These are phyloP conservation scores for Dorcus hopei DNA, from an alignment of 2,888 invertebrate species.

Conservation along the genomic window DNA sequence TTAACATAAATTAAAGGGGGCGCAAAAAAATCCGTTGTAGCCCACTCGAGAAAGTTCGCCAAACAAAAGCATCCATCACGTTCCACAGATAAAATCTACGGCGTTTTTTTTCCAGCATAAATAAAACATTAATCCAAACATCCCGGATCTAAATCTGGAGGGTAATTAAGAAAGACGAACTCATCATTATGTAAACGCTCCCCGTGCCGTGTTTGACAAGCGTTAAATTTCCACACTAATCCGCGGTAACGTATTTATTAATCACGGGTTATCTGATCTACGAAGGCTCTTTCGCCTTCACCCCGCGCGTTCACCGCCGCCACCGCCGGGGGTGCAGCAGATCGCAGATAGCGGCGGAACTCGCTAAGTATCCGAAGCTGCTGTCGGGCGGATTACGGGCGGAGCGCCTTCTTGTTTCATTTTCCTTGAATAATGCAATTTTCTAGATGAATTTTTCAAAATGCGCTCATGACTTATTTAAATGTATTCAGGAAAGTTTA, in stretches of 20 bases:
- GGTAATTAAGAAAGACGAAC: constrained; percentile 2
- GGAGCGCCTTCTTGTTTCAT: not conserved
- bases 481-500: constrained; percentile 1
- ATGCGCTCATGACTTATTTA: not conserved
- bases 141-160: not conserved
- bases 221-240: constrained; percentile 42
- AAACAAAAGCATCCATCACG: not conserved
- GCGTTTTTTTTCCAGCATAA: constrained; percentile 1
- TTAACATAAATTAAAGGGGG: no score
- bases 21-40: constrained; percentile 4
- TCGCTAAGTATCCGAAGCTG: not conserved
- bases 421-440: not conserved
- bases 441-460: constrained; percentile 1
- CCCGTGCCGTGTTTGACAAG: constrained; percentile 37
- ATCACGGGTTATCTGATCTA: constrained; percentile 41
- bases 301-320: constrained; percentile 15
- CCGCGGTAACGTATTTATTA: constrained; percentile 41
- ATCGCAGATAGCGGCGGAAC: constrained; percentile 14
- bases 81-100: not conserved
- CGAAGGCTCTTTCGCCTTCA: constrained; percentile 26
- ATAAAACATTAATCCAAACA: constrained; percentile 5
- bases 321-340: constrained; percentile 16
- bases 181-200: constrained; percentile 1
- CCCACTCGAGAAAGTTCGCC: not conserved
- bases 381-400: not conserved